Evolutionary conservation across 2,888 invertebrate genomes (phyloP).

Genomic region (Oasisia sp.): DNA sequence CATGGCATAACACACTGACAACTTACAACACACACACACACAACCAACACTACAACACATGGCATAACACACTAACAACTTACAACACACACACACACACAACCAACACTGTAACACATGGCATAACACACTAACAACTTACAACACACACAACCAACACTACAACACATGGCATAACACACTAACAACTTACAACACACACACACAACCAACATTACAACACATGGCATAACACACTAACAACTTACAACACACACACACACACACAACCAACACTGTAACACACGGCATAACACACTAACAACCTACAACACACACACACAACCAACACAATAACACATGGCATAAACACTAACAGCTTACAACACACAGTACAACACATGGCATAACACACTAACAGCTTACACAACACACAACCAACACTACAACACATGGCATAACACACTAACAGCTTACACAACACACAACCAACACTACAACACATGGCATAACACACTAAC

Average conservation of each 20-base stretch:
- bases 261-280: background rate
- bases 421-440: background rate
- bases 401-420: background rate
- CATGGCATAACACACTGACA: background rate
- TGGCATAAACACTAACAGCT: background rate
- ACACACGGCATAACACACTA: background rate
- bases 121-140: background rate
- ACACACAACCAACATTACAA: background rate
- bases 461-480: constrained; percentile 76
- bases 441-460: constrained; percentile 71
- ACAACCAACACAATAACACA: background rate
- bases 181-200: background rate
- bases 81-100: constrained; percentile 72
- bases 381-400: too few relatives aligned
- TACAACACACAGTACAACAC: background rate
- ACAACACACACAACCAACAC: constrained; percentile 55
- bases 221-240: background rate
- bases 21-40: too few relatives aligned
- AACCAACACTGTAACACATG: constrained; percentile 68
- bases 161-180: constrained; percentile 36
- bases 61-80: background rate
- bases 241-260: too few relatives aligned
- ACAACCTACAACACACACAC: too few relatives aligned
- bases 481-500: background rate
- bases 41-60: background rate